phyloP scores from a whole-genome alignment of 2,888 invertebrate genomes.

The Tinea pellionella region DNA sequence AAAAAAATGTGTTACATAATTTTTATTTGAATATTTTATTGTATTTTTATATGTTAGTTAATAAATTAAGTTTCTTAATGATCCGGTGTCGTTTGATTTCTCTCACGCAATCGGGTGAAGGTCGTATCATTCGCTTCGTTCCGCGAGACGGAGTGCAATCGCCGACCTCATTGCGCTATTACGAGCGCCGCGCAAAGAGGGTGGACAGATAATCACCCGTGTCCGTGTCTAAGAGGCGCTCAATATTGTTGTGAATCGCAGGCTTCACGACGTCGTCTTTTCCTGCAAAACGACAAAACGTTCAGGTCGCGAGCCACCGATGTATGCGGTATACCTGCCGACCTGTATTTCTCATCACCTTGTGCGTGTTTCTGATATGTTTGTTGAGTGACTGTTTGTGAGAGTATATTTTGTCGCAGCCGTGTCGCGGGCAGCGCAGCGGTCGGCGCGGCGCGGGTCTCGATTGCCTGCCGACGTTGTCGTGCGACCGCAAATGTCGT shows the following conservation, averaged over 20 bases:
- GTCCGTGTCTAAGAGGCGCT: too few species aligned
- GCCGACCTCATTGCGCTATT: constrained; percentile 21
- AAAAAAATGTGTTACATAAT: background rate
- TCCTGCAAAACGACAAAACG: too few species aligned
- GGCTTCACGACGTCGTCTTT: too few species aligned
- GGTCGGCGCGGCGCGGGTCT: constrained; percentile 19
- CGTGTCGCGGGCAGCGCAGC: constrained; percentile 22
- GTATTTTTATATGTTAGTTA: constrained; percentile 52
- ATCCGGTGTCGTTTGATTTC: constrained; percentile 43
- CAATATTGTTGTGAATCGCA: too few species aligned
- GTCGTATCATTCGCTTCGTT: constrained; percentile 24
- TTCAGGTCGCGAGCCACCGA: too few species aligned
- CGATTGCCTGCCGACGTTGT: constrained; percentile 20
- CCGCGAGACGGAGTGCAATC: constrained; percentile 6
- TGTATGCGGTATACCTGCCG: too few species aligned
- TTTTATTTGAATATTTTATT: constrained; percentile 24
- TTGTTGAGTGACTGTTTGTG: constrained; percentile 46
- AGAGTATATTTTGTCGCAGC: constrained; percentile 29
- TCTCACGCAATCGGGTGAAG: constrained; percentile 47
- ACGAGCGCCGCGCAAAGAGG: too few species aligned
- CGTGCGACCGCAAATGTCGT: constrained; percentile 35
- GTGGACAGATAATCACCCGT: too few species aligned
- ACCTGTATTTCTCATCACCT: too few species aligned
- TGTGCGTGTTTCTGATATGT: constrained; percentile 27
- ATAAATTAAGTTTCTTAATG: constrained; percentile 60